These are phyloP conservation scores for Champsocephalus gunnari DNA, from an alignment of 2,797 vertebrate species.

Conservation along the genomic window DNA sequence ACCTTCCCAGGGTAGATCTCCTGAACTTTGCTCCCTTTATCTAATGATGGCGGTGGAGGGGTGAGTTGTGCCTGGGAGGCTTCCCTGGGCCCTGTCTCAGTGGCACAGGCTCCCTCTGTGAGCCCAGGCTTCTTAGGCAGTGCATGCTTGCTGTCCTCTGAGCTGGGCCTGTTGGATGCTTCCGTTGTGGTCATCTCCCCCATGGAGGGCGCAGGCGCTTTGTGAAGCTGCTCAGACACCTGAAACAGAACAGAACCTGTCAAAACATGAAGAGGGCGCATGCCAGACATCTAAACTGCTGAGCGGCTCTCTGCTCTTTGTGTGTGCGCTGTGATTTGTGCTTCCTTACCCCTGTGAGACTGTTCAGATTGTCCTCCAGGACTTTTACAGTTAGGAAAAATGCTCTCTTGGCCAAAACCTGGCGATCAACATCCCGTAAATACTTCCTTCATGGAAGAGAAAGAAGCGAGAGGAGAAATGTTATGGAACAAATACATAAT, in stretches of 20 bases:
- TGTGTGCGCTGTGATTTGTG: constrained; percentile 25
- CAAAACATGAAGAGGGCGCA: constrained; percentile 55
- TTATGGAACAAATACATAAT: constrained; percentile 40
- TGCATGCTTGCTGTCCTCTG: constrained; percentile 90
- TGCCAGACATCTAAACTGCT: constrained; percentile 44
- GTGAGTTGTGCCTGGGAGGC: constrained; percentile 74
- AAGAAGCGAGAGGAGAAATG: constrained; percentile 17
- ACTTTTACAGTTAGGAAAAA: constrained; percentile 98
- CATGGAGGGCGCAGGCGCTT: constrained; percentile 81
- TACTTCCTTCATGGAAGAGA: constrained; percentile 89
- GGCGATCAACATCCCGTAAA: constrained; percentile 98
- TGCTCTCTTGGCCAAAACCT: constrained; percentile 95
- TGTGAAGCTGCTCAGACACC: constrained; percentile 88
- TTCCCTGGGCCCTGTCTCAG: constrained; percentile 83
- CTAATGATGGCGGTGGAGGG: constrained; percentile 28
- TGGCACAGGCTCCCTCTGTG: constrained; percentile 79
- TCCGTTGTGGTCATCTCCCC: constrained; percentile 96
- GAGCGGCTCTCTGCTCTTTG: constrained; percentile 19
- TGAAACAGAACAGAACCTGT: constrained; percentile 77
- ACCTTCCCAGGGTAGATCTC: constrained; percentile 74
- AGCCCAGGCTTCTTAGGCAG: constrained; percentile 88
- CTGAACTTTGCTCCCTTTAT: constrained; percentile 68
- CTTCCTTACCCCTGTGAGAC: constrained; percentile 89
- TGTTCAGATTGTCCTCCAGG: constrained; percentile 95
- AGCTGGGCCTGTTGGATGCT: constrained; percentile 86